phyloP scores from a whole-genome alignment of 2,888 invertebrate species.

The Ectropis crepuscularia region DNA sequence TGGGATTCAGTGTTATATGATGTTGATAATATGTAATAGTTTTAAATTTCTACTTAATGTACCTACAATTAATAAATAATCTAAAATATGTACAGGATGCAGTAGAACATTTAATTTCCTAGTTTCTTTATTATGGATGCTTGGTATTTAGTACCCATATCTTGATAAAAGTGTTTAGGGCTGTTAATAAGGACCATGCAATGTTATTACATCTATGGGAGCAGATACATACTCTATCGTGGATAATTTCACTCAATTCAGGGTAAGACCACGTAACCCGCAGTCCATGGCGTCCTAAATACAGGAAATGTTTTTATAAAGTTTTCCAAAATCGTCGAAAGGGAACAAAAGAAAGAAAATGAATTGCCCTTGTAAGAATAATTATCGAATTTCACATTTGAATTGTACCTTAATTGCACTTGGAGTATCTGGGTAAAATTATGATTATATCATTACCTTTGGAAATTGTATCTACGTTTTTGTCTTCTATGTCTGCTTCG shows the following conservation, averaged over 20 bases:
- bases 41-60: no score
- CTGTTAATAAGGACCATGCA: constrained; percentile 18
- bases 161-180: constrained; percentile 4
- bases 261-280: constrained; percentile 27
- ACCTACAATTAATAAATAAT: no score
- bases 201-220: constrained; percentile 10
- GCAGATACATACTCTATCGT: constrained; percentile 23
- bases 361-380: no score
- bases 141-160: constrained; percentile 4
- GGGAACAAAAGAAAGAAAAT: no score
- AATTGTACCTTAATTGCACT: no score
- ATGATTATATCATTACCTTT: constrained; percentile 13
- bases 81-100: no score
- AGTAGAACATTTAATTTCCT: not conserved
- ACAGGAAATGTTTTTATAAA: constrained; percentile 3
- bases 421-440: no score
- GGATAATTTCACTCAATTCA: constrained; percentile 18
- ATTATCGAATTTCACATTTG: no score
- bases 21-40: no score
- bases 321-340: no score
- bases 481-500: constrained; percentile 75
- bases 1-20: no score
- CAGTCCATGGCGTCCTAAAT: constrained; percentile 21
- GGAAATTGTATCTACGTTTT: constrained; percentile 52
- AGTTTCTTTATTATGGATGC: not conserved